Conservation (phyloP, 1,140 invertebrate species). For the Drosophila simulans region DNA sequence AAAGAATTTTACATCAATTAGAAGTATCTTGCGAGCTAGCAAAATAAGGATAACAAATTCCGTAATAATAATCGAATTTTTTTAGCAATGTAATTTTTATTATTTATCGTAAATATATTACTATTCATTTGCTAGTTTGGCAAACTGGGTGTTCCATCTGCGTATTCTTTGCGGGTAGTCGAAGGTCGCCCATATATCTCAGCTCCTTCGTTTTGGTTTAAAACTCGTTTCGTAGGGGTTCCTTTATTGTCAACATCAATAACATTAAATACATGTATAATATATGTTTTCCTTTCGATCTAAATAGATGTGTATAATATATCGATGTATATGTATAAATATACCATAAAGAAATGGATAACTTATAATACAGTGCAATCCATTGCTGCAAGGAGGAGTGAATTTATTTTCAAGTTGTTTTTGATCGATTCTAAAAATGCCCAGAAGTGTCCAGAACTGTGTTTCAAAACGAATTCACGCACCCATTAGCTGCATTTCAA, state of each 20-base stretch:
- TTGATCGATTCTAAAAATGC: neutral
- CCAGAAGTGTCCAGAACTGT: neutral
- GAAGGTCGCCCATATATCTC: conserved; percentile 25
- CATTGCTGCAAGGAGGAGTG: conserved; percentile 10
- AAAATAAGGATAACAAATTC: conserved; percentile 15
- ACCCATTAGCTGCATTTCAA: conserved; percentile 38
- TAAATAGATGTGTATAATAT: conserved; percentile 48
- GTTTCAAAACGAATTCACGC: conserved; percentile 2
- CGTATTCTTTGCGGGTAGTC: conserved; percentile 2
- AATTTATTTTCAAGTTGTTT: neutral
- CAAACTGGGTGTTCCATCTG: conserved; percentile 39
- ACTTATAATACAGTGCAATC: conserved; percentile 49
- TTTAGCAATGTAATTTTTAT: conserved; percentile 3
- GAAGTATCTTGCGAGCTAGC: conserved; percentile 23
- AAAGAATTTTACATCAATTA: conserved; percentile 29
- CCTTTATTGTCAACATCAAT: conserved; percentile 77
- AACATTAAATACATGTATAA: conserved; percentile 68
- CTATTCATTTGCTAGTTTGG: conserved; percentile 7
- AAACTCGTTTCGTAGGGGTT: conserved; percentile 59
- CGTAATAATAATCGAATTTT: conserved; percentile 16
- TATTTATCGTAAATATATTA: conserved; percentile 22
- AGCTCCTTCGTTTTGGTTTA: conserved; percentile 38
- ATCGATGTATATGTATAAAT: conserved; percentile 63
- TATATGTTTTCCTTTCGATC: conserved; percentile 34
- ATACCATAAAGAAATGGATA: conserved; percentile 60